Evolutionary conservation across 2,113 vertebrate species (phyloP), one percentile per base, ranked within the genome.

Genomic region (Melanotaenia duboulayi): DNA sequence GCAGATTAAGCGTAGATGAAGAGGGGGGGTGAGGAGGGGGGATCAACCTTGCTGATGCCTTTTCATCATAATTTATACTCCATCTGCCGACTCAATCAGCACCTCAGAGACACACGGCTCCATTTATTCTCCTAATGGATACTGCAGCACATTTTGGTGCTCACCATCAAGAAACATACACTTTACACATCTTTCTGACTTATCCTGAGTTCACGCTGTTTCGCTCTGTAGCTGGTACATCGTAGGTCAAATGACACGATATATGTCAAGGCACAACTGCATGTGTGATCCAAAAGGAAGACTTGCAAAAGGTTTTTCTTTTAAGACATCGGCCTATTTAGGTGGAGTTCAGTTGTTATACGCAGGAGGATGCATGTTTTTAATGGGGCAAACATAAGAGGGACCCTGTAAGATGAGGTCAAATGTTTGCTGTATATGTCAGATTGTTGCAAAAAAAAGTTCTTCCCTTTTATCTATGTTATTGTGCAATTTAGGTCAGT

Each of bases 61-160:
- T 92, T 93, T 92, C 84, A 89, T 92, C 83, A 76, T 91, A 93
- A 94, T 91, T 90, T 91, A 91, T 92, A 70, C 76, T 84, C 90
- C 93, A 93, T 93, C 92, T 94, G 92, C 86, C 82, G 60, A 42
- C 86, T 89, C 90, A 87, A 86, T 93, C 90, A 90, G 93, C 90
- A 92, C 92, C 88, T 91, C 76, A 11, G 87, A 90, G 89, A 92
- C 89, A 86, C 82, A 71, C 66, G 14, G 74, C 73, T 62, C 69
- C 76, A 81, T 88, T 85, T 85, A 80, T 90, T 64, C 80, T 57
- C 70, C 73, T 91, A 80, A 92, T 91, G 87, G 86, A 89, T 84
- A 87, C 79, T n/a, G 40, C 90, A 92, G 92, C 87, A 64, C 79
- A 81, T 87, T 65, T 75, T 49, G 52, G 74, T 76, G 69, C 71